Base-by-base conservation (phyloP, 2,888 invertebrate genomes). In the Polydrusus cervinus region DNA sequence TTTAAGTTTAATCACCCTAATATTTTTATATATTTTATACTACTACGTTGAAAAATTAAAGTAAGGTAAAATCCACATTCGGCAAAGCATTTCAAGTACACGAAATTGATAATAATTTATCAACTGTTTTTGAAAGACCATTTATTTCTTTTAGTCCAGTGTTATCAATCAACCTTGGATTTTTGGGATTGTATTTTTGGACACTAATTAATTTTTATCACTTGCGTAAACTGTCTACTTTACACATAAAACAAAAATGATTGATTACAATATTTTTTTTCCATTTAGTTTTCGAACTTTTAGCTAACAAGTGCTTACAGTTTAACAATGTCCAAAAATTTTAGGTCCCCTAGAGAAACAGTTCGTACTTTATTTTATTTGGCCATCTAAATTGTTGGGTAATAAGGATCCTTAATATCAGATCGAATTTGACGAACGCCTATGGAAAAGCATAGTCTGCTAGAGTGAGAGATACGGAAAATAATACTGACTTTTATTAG, bases 121-220 rank as follows among this genome's bases (percentile, higher is more conserved):
- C 53, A 53, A 53, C 53, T 53, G 53, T n/a, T 53, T 30, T 53
- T 53, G 53, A 53, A 53, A 30, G 53, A 30, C n/a, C 53, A 53
- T 53, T 53, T 53, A 53, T 53, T 53, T 53, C 25, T 53, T 53
- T 51, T 53, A 11, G 11, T 8, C n/a, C 53, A 13, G 11, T 53
- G 25, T 13, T 53, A 53, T 53, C 53, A 53, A 53, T 53, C 53
- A 53, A 25, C 53, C n/a, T 51, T 3, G 10, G 0, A 51, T 53
- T 53, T 53, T 30, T 8, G 25, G 20, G n/a, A 30, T 53, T 25
- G 53, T 3, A 20, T 20, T 49, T 20, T 9, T 11, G 51, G 18
- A 1, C 18, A 51, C 20, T 51, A 51, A 18, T 51, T 51, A 51
- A 9, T 51, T 51, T 51, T 51, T 51, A 49, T 51, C 18, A 51